Conservation (phyloP, 2,888 invertebrate genomes). For the Caenorhabditis doughertyi region DNA sequence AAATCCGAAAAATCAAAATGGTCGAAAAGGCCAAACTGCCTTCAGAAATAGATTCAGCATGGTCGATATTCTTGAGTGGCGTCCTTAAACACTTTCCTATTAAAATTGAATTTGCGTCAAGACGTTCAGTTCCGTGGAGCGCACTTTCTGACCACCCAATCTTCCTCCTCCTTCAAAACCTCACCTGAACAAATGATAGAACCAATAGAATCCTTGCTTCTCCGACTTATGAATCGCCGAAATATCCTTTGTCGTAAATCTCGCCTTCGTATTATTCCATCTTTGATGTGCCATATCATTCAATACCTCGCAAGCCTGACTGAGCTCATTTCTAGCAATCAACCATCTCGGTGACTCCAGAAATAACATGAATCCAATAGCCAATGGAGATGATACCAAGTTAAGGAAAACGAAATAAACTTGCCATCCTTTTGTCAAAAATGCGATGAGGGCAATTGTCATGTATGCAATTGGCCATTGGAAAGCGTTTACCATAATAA, state of each 20-base stretch:
- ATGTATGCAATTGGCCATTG: conserved; percentile 80
- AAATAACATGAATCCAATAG: conserved; percentile 80
- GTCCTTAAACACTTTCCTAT: too few species aligned
- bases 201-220: conserved; percentile 73
- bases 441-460: conserved; percentile 78
- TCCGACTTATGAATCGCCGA: conserved; percentile 72
- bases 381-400: conserved; percentile 75
- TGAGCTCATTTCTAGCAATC: conserved; percentile 73
- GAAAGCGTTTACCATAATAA: conserved; percentile 74
- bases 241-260: conserved; percentile 74
- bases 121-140: too few species aligned
- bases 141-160: too few species aligned
- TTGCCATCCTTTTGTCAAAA: conserved; percentile 78
- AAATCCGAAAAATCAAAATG: too few species aligned
- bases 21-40: too few species aligned
- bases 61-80: too few species aligned
- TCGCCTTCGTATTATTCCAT: conserved; percentile 79
- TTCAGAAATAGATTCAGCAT: too few species aligned
- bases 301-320: conserved; percentile 77
- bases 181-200: conserved; percentile 77
- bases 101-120: too few species aligned
- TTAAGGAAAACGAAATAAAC: conserved; percentile 80
- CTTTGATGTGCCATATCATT: conserved; percentile 79
- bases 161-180: background rate
- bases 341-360: conserved; percentile 79